Evolutionary conservation across 2,888 invertebrate genomes (phyloP).

Genomic region (Tortrix viridana): DNA sequence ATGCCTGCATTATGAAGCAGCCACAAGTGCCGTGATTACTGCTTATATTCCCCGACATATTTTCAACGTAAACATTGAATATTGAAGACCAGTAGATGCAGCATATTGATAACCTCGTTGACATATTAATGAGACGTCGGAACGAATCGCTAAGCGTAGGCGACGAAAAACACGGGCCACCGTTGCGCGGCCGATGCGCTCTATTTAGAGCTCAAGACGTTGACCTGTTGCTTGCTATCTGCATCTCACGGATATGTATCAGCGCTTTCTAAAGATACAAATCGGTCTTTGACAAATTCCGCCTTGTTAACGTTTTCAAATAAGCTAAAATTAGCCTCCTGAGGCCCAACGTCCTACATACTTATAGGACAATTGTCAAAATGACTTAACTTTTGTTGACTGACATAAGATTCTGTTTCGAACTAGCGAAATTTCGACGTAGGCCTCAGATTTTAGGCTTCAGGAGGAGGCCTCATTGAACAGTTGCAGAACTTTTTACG

Average conservation of each 20-base stretch:
- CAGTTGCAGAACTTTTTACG: conserved; percentile 10
- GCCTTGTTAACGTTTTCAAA: conserved; percentile 28
- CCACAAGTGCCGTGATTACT: conserved; percentile 26
- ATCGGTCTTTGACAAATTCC: conserved; percentile 35
- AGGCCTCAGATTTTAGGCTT: no score
- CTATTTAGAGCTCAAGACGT: conserved; percentile 77
- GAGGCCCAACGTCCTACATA: no score
- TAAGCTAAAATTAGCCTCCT: conserved; percentile 4
- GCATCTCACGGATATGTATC: conserved; percentile 59
- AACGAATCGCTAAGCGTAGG: conserved; percentile 69
- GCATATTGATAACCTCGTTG: conserved; percentile 74
- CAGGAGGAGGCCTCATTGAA: no score
- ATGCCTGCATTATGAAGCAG: conserved; percentile 50
- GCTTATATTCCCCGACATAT: conserved; percentile 29
- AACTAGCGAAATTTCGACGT: no score
- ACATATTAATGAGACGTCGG: conserved; percentile 76
- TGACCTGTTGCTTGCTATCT: conserved; percentile 69
- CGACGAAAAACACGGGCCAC: conserved; percentile 76
- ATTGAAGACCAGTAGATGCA: conserved; percentile 56
- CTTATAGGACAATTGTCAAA: no score
- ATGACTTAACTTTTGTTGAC: no score
- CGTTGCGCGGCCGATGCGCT: conserved; percentile 60
- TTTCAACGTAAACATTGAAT: conserved; percentile 56
- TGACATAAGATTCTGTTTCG: no score
- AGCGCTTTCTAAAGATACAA: conserved; percentile 50